phyloP scores from a whole-genome alignment of 2,888 invertebrate genomes.

The Glaucopsyche alexis region DNA sequence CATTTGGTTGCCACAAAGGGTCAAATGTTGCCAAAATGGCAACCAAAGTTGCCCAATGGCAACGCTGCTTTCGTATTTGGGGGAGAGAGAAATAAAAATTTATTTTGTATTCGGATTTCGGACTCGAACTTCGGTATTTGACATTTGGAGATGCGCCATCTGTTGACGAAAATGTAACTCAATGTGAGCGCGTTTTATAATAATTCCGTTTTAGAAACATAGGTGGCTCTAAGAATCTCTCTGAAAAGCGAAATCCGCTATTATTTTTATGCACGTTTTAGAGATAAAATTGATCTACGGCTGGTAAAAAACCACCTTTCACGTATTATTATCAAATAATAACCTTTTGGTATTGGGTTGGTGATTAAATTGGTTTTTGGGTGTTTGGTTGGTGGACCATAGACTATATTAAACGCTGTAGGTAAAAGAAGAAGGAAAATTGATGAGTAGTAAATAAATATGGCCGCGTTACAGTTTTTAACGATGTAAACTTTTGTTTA shows the following conservation, averaged over 20 bases:
- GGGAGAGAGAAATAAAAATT: background rate
- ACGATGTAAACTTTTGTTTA: conserved; percentile 77
- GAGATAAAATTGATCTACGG: too few species aligned
- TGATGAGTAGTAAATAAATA: conserved; percentile 64
- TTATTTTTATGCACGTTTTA: background rate
- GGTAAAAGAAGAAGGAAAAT: conserved; percentile 31
- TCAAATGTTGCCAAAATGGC: too few species aligned
- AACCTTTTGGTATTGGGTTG: too few species aligned
- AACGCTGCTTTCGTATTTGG: background rate
- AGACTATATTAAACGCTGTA: background rate
- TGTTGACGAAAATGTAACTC: background rate
- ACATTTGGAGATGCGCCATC: background rate
- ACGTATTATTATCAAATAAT: too few species aligned
- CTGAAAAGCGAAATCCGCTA: background rate
- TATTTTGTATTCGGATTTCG: too few species aligned
- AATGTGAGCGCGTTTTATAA: background rate
- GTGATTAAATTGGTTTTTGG: too few species aligned
- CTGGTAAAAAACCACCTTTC: too few species aligned
- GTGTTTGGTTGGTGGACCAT: background rate
- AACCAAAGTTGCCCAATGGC: too few species aligned
- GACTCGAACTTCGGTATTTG: background rate
- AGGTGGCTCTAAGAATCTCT: background rate
- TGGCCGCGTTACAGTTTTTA: conserved; percentile 66
- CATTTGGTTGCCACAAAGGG: too few species aligned
- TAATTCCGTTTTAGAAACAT: background rate